phyloP scores from a whole-genome alignment of 2,113 vertebrate species.

The Danionella cerebrum region DNA sequence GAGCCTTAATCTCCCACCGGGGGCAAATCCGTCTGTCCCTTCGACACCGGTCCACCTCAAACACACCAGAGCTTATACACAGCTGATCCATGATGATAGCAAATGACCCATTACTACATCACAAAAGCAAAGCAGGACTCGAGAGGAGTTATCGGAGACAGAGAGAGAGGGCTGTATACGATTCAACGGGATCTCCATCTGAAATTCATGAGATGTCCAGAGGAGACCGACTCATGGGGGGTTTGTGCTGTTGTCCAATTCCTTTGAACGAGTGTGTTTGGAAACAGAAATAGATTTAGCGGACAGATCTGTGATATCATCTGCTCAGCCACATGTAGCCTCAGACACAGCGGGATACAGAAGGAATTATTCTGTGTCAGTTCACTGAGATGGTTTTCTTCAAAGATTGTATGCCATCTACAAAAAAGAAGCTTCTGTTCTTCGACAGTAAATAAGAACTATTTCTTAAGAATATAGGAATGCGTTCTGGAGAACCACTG shows the following conservation, averaged over 20 bases:
- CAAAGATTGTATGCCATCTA: too few relatives aligned
- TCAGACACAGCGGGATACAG: not conserved
- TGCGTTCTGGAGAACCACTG: too few relatives aligned
- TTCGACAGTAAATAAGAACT: too few relatives aligned
- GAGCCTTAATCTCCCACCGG: conserved; percentile 8
- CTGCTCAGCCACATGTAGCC: not conserved
- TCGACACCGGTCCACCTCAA: not conserved
- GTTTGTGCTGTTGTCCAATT: not conserved
- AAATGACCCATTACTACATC: conserved; percentile 23
- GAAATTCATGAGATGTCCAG: conserved; percentile 5
- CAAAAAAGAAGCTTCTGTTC: too few relatives aligned
- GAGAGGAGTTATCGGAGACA: not conserved
- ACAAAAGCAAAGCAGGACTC: conserved; percentile 20
- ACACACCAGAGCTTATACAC: conserved; percentile 8
- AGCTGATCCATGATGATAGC: conserved; percentile 21
- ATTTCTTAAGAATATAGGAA: too few relatives aligned
- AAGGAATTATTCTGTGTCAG: too few relatives aligned
- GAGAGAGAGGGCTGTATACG: not conserved
- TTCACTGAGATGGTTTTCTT: too few relatives aligned
- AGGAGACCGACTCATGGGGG: not conserved
- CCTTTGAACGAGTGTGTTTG: not conserved
- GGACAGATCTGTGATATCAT: not conserved
- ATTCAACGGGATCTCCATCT: conserved; percentile 5
- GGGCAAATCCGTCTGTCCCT: not conserved
- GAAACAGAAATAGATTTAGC: not conserved